Base-by-base conservation (phyloP, 2,113 vertebrate species). In the Eleginops maclovinus region DNA sequence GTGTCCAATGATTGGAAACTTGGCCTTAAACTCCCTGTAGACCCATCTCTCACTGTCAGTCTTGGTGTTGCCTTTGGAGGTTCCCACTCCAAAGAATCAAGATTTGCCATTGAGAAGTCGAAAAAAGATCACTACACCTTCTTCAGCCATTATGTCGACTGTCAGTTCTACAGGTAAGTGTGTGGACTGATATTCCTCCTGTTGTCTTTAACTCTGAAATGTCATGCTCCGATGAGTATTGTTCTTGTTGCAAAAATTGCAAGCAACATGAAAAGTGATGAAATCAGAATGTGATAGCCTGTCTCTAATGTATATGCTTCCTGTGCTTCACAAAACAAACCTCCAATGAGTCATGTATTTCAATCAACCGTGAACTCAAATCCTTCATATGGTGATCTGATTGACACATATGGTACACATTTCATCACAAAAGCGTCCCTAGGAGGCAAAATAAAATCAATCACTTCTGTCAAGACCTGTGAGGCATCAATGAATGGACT, bases 1-100 rank as follows among this genome's bases (percentile, higher is more conserved):
- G 88, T 95, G 54, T 62, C 24, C 3, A 93, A 88, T 0, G 12
- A 92, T 80, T 96, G 95, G 95, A 61, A 59, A 58, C 0, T 16
- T 0, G 94, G 83, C 1, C 90, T 96, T 15, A 53, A 94, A 0
- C 9, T 95, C 11, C 55, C 79, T 2, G 46, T 28, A 2, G 9
- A 58, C 0, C 79, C 71, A 0, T 2, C 0, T 28, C 28, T 28
- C 2, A 3, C 31, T 10, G 5, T 0, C 1, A 60, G 24, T 0
- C 0, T 19, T 5, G 62, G 54, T 0, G 0, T 68, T 10, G 28
- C 55, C 1, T 3, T 92, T 0, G 92, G 90, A 14, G 86, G 92
- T 11, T 84, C 87, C 40, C 89, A 82, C n/a, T 93, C 91, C 55
- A 74, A 14, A 43, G 77, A 54, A 0, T 24, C 89, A 1, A 36